Conservation (phyloP, 2,113 vertebrate genomes). For the Protobothrops flavoviridis region DNA sequence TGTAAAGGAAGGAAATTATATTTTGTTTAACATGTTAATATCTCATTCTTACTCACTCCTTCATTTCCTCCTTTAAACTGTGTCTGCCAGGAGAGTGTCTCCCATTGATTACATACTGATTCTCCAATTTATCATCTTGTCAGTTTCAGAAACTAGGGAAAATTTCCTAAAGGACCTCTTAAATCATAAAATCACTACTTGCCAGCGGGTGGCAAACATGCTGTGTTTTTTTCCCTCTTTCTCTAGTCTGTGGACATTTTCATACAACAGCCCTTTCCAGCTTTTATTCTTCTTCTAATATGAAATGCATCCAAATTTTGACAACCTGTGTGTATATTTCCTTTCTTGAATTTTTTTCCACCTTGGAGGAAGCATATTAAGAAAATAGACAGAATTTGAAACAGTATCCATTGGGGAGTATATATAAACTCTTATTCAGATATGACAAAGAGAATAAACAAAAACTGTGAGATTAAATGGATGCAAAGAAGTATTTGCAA, state of each 20-base stretch:
- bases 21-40: neutral
- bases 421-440: neutral
- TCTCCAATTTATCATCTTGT: conserved; percentile 19
- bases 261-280: neutral
- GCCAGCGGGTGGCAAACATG: neutral
- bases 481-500: neutral
- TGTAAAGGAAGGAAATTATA: neutral
- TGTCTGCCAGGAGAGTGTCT: neutral
- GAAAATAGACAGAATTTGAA: neutral
- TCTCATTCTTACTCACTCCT: neutral
- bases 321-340: neutral
- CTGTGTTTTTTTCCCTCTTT: rapidly evolving
- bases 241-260: neutral
- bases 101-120: neutral
- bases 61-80: neutral
- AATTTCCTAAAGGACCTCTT: neutral
- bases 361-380: neutral
- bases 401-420: neutral
- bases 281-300: neutral
- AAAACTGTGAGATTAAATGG: neutral
- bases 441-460: neutral
- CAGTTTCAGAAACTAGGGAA: neutral
- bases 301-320: neutral
- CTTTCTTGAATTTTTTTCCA: neutral
- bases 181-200: conserved; percentile 6